These are phyloP conservation scores for Rhynchomys soricoides DNA, from an alignment of 2,113 vertebrate species.

Conservation along the genomic window DNA sequence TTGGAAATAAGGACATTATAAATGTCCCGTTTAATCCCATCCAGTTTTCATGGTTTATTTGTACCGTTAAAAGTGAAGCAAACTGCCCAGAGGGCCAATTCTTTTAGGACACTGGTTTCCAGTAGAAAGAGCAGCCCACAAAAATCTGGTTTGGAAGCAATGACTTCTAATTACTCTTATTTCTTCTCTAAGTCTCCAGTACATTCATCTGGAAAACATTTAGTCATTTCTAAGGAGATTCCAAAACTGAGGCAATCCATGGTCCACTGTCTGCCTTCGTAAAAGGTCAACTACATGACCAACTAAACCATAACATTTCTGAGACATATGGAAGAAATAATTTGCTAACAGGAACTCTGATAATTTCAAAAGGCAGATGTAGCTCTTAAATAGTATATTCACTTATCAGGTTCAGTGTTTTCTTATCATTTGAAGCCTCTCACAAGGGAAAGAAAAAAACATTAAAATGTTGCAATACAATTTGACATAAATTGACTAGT, in stretches of 20 bases:
- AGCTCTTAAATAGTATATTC: slow-evolving; percentile 19
- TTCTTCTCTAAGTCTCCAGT: slow-evolving; percentile 21
- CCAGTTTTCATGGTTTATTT: slow-evolving; percentile 49
- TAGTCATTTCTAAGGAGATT: slow-evolving; percentile 69
- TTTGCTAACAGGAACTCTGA: slow-evolving; percentile 39
- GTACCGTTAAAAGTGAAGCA: slow-evolving; percentile 50
- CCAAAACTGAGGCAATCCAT: slow-evolving; percentile 58
- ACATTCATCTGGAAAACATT: slow-evolving; percentile 78
- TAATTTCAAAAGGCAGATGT: slow-evolving; percentile 58
- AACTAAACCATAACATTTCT: slow-evolving; percentile 44
- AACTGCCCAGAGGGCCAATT: slow-evolving; percentile 55
- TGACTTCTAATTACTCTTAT: slow-evolving; percentile 43
- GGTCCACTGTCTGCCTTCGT: slow-evolving; percentile 53
- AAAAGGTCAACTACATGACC: slow-evolving; percentile 70
- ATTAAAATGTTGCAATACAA: slow-evolving; percentile 21
- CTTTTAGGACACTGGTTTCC: slow-evolving; percentile 52
- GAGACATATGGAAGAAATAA: slow-evolving; percentile 74
- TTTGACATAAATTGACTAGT: slow-evolving; percentile 9
- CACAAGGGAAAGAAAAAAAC: slow-evolving; percentile 55
- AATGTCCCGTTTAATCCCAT: slow-evolving; percentile 42
- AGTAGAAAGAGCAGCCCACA: slow-evolving; percentile 54
- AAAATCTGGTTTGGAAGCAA: slow-evolving; percentile 45
- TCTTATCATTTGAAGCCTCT: slow-evolving; percentile 48
- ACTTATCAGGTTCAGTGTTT: slow-evolving; percentile 35
- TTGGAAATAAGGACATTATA: slow-evolving; percentile 38